These are phyloP conservation scores for Pangasius macronema DNA, from an alignment of 2,797 vertebrate genomes.

Conservation along the genomic window DNA sequence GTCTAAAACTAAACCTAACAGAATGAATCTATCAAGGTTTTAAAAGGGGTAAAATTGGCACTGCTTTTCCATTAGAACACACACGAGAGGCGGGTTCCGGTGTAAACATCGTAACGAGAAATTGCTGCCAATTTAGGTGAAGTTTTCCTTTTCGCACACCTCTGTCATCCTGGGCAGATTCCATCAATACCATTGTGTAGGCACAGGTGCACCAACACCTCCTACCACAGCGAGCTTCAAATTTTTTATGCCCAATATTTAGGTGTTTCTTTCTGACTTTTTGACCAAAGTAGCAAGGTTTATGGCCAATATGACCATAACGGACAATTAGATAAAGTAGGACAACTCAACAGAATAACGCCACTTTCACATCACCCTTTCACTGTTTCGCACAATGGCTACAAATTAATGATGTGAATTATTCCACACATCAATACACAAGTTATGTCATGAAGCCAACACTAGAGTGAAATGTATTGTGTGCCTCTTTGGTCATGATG, in stretches of 20 bases:
- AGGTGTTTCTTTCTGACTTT: neutral
- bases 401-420: neutral
- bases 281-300: neutral
- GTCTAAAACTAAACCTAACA: neutral
- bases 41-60: neutral
- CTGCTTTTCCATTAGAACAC: neutral
- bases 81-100: too few relatives aligned
- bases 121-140: too few relatives aligned
- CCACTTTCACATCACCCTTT: neutral
- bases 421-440: neutral
- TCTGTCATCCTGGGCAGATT: slow-evolving; percentile 20
- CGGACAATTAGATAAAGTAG: neutral
- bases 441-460: neutral
- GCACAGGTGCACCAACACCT: neutral
- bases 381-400: neutral
- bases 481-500: neutral
- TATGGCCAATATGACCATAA: neutral
- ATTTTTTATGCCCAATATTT: too few relatives aligned
- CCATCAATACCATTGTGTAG: slow-evolving; percentile 2
- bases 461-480: neutral
- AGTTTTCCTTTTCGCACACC: too few relatives aligned
- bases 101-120: too few relatives aligned
- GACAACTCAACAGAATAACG: neutral
- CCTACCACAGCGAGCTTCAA: neutral
- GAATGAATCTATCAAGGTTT: neutral